These are phyloP conservation scores for Cochlearius cochlearius DNA, from an alignment of 2,113 vertebrate genomes.

Conservation along the genomic window DNA sequence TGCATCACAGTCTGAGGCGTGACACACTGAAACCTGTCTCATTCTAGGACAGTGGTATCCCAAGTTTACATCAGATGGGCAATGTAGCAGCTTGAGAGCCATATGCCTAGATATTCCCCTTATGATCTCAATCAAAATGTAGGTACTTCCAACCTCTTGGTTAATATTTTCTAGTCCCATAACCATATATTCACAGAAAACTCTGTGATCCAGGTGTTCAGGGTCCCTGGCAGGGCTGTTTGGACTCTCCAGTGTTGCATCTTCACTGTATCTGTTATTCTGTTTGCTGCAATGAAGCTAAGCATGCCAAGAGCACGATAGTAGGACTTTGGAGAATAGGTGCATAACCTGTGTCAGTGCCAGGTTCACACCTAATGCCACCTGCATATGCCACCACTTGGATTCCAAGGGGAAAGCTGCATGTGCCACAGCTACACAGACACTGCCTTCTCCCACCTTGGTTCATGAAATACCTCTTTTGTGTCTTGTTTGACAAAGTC, in stretches of 20 bases:
- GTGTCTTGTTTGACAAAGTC: not conserved
- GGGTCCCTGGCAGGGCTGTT: not conserved
- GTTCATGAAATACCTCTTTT: not conserved
- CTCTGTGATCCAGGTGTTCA: not conserved
- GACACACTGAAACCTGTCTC: not conserved
- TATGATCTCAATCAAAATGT: not conserved
- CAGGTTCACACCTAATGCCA: not conserved
- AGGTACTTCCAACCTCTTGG: not conserved
- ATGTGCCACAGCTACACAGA: not conserved
- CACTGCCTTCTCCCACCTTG: not conserved
- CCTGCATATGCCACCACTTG: not conserved
- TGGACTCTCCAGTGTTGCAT: not conserved
- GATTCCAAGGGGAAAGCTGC: not conserved
- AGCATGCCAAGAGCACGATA: not conserved
- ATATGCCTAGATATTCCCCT: not conserved
- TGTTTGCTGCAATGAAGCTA: not conserved
- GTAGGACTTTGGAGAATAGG: not conserved
- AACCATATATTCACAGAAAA: not conserved
- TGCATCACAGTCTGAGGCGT: not conserved
- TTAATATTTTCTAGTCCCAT: not conserved
- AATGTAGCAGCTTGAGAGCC: not conserved
- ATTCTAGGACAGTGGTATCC: not conserved
- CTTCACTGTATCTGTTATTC: not conserved
- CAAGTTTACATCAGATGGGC: not conserved
- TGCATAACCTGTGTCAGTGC: not conserved